A percentile compares a stretch with the other conserved stretches of the same genome.
Conservation (phyloP, 2,888 invertebrate genomes). For the Suillia variegata region DNA sequence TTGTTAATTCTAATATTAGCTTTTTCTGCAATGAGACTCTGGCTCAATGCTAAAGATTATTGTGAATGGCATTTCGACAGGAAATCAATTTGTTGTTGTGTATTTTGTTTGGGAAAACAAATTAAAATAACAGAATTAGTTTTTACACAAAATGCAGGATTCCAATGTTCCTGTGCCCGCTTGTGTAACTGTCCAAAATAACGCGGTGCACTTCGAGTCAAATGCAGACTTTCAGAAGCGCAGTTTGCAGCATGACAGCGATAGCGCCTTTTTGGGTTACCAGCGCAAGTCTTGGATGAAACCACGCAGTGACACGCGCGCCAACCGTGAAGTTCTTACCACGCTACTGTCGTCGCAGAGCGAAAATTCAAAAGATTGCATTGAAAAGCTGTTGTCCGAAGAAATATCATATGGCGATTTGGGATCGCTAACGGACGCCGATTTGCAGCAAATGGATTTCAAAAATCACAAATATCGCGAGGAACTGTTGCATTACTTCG, state of each 20-base stretch:
- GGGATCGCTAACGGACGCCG: conserved; percentile 44
- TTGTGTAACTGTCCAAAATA: too few species aligned
- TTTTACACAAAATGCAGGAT: too few species aligned
- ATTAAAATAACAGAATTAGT: too few species aligned
- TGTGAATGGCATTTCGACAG: too few species aligned
- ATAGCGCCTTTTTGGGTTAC: conserved; percentile 39
- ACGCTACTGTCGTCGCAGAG: conserved; percentile 31
- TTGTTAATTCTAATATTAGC: too few species aligned
- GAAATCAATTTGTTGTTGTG: too few species aligned
- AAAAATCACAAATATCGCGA: conserved; percentile 34
- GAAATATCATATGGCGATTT: conserved; percentile 51
- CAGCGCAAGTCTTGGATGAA: conserved; percentile 35
- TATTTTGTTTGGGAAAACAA: too few species aligned
- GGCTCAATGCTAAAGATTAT: too few species aligned
- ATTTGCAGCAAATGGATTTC: conserved; percentile 51
- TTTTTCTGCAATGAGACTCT: too few species aligned
- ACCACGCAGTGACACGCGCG: conserved; percentile 22
- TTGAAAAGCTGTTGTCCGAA: conserved; percentile 44
- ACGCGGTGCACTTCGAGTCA: conserved; percentile 37
- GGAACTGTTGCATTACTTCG: conserved; percentile 45
- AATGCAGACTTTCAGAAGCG: conserved; percentile 43
- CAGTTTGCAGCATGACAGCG: conserved; percentile 35
- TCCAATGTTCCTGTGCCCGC: too few species aligned
- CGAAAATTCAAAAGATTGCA: conserved; percentile 17
- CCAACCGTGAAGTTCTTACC: conserved; percentile 40